Evolutionary conservation across 2,113 vertebrate genomes (phyloP).

Genomic region (Gopherus evgoodei): DNA sequence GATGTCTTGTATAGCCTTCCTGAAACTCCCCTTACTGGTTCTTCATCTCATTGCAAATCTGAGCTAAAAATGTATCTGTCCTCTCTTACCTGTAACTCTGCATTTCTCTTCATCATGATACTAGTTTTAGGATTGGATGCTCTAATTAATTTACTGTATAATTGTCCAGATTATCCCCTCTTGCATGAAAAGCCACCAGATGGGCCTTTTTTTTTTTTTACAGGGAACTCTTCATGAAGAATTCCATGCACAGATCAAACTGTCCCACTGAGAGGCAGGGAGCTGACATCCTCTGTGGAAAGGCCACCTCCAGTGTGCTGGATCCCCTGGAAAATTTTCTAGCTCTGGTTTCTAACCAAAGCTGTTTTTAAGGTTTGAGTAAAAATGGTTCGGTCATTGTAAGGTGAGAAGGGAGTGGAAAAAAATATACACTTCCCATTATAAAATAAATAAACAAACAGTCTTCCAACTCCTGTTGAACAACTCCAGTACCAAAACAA

Average conservation of each 20-base stretch:
- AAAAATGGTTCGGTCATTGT: conserved; percentile 31
- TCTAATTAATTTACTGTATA: background rate
- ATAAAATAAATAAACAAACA: background rate
- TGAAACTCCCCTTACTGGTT: conserved; percentile 11
- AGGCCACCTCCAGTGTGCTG: background rate
- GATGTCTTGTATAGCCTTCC: background rate
- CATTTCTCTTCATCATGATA: background rate
- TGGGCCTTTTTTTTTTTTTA: background rate
- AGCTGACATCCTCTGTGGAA: background rate
- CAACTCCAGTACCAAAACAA: conserved; percentile 7
- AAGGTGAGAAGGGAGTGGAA: background rate
- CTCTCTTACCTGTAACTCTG: background rate
- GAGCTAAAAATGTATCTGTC: background rate
- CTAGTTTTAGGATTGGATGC: background rate
- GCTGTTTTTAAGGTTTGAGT: background rate
- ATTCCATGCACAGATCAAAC: background rate
- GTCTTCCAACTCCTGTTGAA: background rate
- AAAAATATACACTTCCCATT: conserved; percentile 35
- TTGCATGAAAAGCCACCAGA: background rate
- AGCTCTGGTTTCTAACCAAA: conserved; percentile 31
- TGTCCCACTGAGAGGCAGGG: background rate
- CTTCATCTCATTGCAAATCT: conserved; percentile 8
- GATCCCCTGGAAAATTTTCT: conserved; percentile 3
- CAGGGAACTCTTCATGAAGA: background rate
- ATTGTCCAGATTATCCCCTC: background rate